phyloP scores from a whole-genome alignment of 2,888 invertebrate genomes.

The Abrostola triplasia region DNA sequence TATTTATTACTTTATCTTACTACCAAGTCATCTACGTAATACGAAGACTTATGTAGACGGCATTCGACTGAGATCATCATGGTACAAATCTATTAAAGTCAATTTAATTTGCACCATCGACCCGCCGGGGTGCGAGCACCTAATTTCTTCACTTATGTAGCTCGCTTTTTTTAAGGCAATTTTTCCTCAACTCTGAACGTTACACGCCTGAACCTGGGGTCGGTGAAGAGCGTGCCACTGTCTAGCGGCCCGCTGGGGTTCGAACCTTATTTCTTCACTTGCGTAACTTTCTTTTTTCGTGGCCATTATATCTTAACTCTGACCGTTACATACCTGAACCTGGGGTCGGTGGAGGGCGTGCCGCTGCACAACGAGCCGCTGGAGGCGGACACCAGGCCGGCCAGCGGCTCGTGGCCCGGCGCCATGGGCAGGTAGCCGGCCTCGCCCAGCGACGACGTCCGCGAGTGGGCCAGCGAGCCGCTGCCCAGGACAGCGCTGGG shows the following conservation, averaged over 20 bases:
- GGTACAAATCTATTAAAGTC: no score
- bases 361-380: slow-evolving; percentile 93
- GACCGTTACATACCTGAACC: slow-evolving; percentile 83
- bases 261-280: no score
- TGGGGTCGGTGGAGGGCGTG: slow-evolving; percentile 93
- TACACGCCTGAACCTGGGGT: slow-evolving; percentile 73
- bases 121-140: no score
- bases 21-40: no score
- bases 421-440: slow-evolving; percentile 90
- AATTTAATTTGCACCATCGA: not conserved
- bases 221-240: slow-evolving; percentile 94
- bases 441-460: slow-evolving; percentile 88
- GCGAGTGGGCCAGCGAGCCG: slow-evolving; percentile 87
- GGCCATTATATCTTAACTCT: no score
- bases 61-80: no score
- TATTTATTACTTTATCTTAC: no score
- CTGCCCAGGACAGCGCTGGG: slow-evolving; percentile 63
- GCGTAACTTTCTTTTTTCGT: no score
- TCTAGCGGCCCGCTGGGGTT: slow-evolving; percentile 92
- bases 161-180: no score
- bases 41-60: no score
- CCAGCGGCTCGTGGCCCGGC: slow-evolving; percentile 76
- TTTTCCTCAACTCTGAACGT: no score
- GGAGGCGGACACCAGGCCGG: slow-evolving; percentile 86
- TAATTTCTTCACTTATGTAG: no score